Conservation (phyloP, 2,888 invertebrate species). For the Zygaena filipendulae region DNA sequence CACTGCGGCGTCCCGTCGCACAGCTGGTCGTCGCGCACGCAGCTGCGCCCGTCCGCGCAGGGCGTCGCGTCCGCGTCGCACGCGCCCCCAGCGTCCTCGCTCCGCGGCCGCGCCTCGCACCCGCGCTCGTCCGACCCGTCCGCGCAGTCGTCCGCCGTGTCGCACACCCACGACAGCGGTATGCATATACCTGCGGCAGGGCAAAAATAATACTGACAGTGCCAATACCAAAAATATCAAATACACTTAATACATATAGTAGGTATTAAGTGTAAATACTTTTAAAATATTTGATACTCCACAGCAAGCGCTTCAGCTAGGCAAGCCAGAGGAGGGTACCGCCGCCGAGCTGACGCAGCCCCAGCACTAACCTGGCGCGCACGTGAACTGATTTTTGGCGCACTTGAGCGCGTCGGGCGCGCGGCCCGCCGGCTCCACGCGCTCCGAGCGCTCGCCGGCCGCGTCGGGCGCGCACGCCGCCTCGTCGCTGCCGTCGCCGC, state of each 20-base stretch:
- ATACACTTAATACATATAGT: too few species aligned
- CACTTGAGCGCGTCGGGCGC: slow-evolving; percentile 31
- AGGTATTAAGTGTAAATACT: too few species aligned
- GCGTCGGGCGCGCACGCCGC: slow-evolving; percentile 61
- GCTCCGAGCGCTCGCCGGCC: slow-evolving; percentile 27
- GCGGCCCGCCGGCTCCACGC: too few species aligned
- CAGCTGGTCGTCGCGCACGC: slow-evolving; percentile 74
- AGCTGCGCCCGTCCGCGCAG: slow-evolving; percentile 71
- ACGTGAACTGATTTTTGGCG: slow-evolving; percentile 52
- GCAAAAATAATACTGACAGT: too few species aligned
- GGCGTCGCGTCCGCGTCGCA: slow-evolving; percentile 69
- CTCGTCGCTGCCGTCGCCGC: slow-evolving; percentile 81
- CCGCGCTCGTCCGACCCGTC: slow-evolving; percentile 81
- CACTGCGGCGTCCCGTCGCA: slow-evolving; percentile 75
- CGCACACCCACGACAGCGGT: slow-evolving; percentile 81
- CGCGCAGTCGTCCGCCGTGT: slow-evolving; percentile 82
- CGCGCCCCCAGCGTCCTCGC: slow-evolving; percentile 20
- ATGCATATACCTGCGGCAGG: slow-evolving; percentile 83
- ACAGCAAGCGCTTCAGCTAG: too few species aligned
- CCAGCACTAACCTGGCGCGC: slow-evolving; percentile 55
- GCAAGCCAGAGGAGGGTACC: too few species aligned
- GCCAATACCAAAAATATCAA: too few species aligned
- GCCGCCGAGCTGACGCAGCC: too few species aligned
- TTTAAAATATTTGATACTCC: too few species aligned
- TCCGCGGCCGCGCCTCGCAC: slow-evolving; percentile 23